Base-by-base conservation (phyloP, 2,888 invertebrate genomes). In the Strigamia crassipes region DNA sequence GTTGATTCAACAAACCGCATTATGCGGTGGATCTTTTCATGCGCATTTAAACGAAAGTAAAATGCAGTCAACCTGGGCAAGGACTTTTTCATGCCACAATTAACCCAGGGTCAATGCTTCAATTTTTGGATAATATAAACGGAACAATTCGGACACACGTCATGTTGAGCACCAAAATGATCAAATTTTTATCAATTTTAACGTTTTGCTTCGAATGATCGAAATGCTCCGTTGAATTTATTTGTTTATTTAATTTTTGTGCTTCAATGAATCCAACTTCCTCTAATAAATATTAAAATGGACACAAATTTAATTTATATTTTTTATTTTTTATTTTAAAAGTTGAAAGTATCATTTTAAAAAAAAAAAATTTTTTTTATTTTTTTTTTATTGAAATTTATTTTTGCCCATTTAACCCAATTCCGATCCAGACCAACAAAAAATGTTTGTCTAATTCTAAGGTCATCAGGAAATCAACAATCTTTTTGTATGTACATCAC, bases 401-500 rank as follows among this genome's bases (percentile, higher is more conserved):
- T n/a, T 66, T 66, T 23, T 66, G 61, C 12, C 61, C 23, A 66
- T 66, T 66, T 66, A 66, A 66, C 61, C 61, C 61, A 66, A n/a
- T 66, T 66, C 61, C 61, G 23, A 66, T 66, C 21, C 61, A 66
- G 61, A 66, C 61, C 23, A 21, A 66, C 21, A 66, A 66, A 66
- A 66, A 23, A 66, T 66, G 12, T 66, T 66, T 21, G 61, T 66
- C 61, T 38, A 38, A 27, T 27, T 2, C 27, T 66, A 66, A 66
- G 61, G 61, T 66, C 61, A 66, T 66, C n/a, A 66, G 61, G 61
- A 66, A 66, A 66, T 66, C 61, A 66, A 66, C 61, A 66, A 66
- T 66, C 61, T 66, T 66, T 66, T 66, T 66, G 61, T 66, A 66
- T 66, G 61, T 66, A 66, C 9, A 66, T 23, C 61, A 66, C 6